Base-by-base conservation (phyloP, 92 coral and sea anemone genomes). In the Bergia puertoricense region DNA sequence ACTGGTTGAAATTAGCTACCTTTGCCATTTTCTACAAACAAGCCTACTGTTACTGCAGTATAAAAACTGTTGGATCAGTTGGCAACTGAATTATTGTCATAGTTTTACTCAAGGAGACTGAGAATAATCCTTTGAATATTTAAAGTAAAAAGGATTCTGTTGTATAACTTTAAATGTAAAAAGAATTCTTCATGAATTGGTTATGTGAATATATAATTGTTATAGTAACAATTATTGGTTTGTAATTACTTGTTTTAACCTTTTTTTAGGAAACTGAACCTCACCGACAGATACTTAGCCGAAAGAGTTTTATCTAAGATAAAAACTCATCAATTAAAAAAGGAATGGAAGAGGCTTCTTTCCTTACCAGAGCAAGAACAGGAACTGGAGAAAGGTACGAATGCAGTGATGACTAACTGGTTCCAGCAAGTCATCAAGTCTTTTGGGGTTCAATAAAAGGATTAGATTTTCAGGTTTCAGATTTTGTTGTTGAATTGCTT, bases 281-380 rank as follows among this genome's bases (percentile, higher is more conserved):
- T 96, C 85, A 96, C 98, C 68, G 85, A 90, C 90, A 91, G 88
- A 87, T 86, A 96, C 74, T 96, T 88, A 90, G 96, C 98, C 51
- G 92, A 84, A 36, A 96, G 88, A 80, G 91, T 93, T n/a, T 77
- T 74, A 23, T 88, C 90, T 8, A 80, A 86, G 62, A 88, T 94
- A 5, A 90, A 89, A 85, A 82, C 90, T 38, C 84, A 77, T 54
- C 79, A 75, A 73, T 90, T 95, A 59, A 94, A 87, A 72, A 86
- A 88, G 68, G 93, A 91, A 67, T 94, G 97, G 96, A 72, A 85
- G 69, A 76, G 30, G 43, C 92, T 91, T 80, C 93, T 96, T 50
- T 48, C 86, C 57, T 81, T 82, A 81, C 98, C 96, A 43, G 93
- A 86, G 69, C 89, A 89, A 30, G 90, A 93, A 43, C 93, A 93